phyloP scores from a whole-genome alignment of 2,888 invertebrate species.

The Fragum fragum region DNA sequence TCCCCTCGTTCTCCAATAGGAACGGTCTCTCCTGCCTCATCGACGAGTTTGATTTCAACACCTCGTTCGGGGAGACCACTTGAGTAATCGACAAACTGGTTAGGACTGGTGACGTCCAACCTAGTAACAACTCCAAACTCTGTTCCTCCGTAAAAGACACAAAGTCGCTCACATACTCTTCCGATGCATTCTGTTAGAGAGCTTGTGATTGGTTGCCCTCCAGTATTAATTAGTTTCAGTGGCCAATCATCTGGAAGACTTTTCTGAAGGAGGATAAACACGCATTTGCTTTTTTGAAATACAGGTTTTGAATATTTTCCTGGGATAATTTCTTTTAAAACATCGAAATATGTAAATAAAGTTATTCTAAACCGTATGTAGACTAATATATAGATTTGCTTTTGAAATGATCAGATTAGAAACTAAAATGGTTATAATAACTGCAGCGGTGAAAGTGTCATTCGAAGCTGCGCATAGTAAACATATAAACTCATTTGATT shows the following conservation, averaged over 20 bases:
- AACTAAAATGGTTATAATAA: no score
- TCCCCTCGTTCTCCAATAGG: conserved; percentile 17
- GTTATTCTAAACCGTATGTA: no score
- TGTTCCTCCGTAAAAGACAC: conserved; percentile 21
- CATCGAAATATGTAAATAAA: no score
- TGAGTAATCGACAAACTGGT: not conserved
- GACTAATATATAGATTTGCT: no score
- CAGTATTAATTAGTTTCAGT: conserved; percentile 13
- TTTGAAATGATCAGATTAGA: no score
- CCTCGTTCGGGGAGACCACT: not conserved
- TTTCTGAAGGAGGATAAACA: not conserved
- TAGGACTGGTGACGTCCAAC: not conserved
- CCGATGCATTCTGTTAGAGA: conserved; percentile 21
- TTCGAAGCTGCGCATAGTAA: no score
- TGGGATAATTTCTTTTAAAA: no score
- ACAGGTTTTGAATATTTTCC: no score
- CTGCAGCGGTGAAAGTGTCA: no score
- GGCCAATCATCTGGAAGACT: conserved; percentile 7
- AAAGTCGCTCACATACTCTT: conserved; percentile 1
- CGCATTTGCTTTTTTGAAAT: no score
- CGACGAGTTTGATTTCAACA: conserved; percentile 1
- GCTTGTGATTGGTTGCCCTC: conserved; percentile 30
- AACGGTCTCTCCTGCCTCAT: not conserved
- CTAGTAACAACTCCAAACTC: not conserved
- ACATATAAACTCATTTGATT: no score